Percentiles rank a stretch among this genome's conserved stretches.
Conservation (phyloP, 2,888 invertebrate genomes). For the Pedicia rivosa region DNA sequence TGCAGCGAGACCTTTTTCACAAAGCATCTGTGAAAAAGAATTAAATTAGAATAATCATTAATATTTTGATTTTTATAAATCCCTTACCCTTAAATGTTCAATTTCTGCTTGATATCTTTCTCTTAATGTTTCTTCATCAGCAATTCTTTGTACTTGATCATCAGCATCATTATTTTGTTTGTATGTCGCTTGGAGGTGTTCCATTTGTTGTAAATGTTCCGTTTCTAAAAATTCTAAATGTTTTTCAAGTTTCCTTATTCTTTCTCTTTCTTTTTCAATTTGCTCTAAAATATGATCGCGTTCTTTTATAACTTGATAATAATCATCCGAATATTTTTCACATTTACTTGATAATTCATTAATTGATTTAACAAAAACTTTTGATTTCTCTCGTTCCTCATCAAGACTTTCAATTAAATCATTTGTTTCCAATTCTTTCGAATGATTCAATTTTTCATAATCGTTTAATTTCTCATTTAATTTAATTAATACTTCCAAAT, state of each 20-base stretch:
- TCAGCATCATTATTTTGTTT: conserved; percentile 28
- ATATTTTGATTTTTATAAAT: neutral
- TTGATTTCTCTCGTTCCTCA: conserved; percentile 8
- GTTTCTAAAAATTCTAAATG: conserved; percentile 58
- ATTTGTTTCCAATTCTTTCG: conserved; percentile 17
- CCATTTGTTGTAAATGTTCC: conserved; percentile 71
- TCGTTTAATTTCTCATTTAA: conserved; percentile 18
- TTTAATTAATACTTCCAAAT: conserved; percentile 20
- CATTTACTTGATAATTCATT: too few relatives aligned
- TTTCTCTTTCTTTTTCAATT: conserved; percentile 46
- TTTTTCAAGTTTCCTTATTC: conserved; percentile 52
- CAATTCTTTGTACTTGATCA: conserved; percentile 30
- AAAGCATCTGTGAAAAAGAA: conserved; percentile 39
- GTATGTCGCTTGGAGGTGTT: conserved; percentile 62
- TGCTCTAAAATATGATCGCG: conserved; percentile 35
- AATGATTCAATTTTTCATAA: conserved; percentile 21
- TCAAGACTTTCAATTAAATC: conserved; percentile 18
- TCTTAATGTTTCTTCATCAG: conserved; percentile 43
- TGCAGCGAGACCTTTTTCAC: conserved; percentile 78
- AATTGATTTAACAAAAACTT: too few relatives aligned
- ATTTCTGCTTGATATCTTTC: conserved; percentile 72
- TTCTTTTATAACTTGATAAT: conserved; percentile 24
- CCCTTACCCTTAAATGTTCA: conserved; percentile 54
- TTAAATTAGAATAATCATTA: neutral
- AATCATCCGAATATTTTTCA: too few relatives aligned